phyloP scores from a whole-genome alignment of 2,797 vertebrate genomes.

The Pampus argenteus region DNA sequence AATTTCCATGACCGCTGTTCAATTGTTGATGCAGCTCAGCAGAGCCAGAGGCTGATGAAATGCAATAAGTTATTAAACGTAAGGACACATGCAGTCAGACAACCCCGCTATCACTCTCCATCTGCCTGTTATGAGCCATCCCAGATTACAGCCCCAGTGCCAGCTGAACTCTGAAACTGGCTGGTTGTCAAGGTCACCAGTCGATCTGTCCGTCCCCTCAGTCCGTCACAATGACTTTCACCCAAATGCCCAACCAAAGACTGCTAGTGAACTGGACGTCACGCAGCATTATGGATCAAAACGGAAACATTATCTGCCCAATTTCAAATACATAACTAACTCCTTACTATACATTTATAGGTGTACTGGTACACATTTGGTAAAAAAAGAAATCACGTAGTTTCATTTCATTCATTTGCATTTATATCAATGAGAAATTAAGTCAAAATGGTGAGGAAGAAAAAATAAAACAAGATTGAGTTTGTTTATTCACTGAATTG shows the following conservation, averaged over 20 bases:
- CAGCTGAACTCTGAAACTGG: constrained; percentile 62
- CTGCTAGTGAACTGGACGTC: constrained; percentile 9
- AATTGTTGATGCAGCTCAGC: constrained; percentile 6
- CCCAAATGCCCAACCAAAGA: constrained; percentile 28
- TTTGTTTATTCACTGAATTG: neutral
- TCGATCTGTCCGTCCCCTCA: constrained; percentile 41
- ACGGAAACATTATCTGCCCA: neutral
- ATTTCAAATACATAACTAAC: neutral
- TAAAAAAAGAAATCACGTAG: neutral
- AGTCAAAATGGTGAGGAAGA: neutral
- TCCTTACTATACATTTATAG: neutral
- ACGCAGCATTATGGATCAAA: neutral
- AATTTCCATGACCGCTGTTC: neutral
- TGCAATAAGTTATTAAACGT: constrained; percentile 9
- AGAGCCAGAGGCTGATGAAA: neutral
- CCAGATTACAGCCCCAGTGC: constrained; percentile 60
- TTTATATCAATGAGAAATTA: neutral
- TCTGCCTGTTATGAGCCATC: constrained; percentile 53
- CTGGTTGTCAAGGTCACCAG: constrained; percentile 69
- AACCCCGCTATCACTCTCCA: constrained; percentile 29
- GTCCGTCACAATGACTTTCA: constrained; percentile 53
- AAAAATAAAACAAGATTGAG: neutral
- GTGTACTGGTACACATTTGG: neutral
- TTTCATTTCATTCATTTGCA: neutral
- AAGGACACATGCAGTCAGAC: neutral